phyloP scores from a whole-genome alignment of 2,113 vertebrate species.

The Thamnaconus septentrionalis region DNA sequence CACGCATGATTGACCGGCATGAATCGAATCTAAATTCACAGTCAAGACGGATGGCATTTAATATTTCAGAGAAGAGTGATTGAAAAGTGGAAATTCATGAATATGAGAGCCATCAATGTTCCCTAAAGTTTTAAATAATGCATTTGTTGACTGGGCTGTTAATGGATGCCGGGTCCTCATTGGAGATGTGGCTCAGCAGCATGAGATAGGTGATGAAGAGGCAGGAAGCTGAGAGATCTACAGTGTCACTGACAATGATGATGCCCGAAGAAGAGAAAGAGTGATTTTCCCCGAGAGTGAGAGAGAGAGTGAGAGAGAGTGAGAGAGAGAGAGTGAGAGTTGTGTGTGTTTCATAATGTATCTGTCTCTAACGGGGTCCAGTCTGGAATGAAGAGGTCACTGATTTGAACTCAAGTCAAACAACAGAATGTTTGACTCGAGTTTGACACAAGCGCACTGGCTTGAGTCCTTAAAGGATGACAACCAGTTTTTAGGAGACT shows the following conservation, averaged over 20 bases:
- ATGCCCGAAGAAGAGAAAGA: too few relatives aligned
- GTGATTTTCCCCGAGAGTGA: conserved; percentile 1
- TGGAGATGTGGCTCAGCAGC: too few relatives aligned
- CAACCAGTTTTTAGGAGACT: conserved; percentile 28
- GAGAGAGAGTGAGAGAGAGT: conserved; percentile 28
- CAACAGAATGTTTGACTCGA: conserved; percentile 7
- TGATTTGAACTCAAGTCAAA: conserved; percentile 18
- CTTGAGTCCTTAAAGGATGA: conserved; percentile 50
- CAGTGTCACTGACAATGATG: too few relatives aligned
- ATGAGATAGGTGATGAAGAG: too few relatives aligned
- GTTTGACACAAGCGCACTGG: conserved; percentile 32
- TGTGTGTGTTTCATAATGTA: conserved; percentile 10
- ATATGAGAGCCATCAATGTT: conserved; percentile 8
- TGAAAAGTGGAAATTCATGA: background rate
- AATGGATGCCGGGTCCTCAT: conserved; percentile 10
- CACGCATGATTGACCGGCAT: too few relatives aligned
- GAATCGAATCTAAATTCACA: too few relatives aligned
- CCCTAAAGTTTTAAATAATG: background rate
- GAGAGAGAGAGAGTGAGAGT: conserved; percentile 21
- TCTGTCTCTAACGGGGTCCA: background rate
- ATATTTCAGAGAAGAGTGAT: background rate
- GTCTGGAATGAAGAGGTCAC: background rate
- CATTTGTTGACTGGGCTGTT: conserved; percentile 9
- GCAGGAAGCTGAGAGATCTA: too few relatives aligned
- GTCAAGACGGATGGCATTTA: background rate